Evolutionary conservation across 2,113 vertebrate species (phyloP), one percentile per base, ranked within the genome.

Genomic region (Oreochromis aureus): DNA sequence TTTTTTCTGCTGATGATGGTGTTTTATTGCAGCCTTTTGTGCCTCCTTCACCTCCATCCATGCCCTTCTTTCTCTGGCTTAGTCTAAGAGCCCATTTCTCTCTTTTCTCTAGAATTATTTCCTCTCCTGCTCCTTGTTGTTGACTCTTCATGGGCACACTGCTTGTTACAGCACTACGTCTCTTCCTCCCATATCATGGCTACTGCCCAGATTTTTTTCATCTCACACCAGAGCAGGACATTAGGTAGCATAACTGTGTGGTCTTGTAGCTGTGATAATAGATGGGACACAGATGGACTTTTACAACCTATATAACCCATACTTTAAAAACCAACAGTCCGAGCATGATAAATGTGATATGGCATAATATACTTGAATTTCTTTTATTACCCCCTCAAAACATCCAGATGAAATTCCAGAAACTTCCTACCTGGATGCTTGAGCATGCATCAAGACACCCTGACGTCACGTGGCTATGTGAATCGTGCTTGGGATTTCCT

Each of bases 1-100:
- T 92, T 63, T 93, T 94, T 91, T 87, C 61, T 96, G 95, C 95
- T 96, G 94, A 96, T 61, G 73, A 82, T 82, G 83, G 90, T 81
- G 30, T 82, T 93, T 93, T 78, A 27, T 59, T 39, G 54, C 10
- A 80, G 73, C 85, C 55, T 69, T 79, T 19, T 24, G 84, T 80
- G 87, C 48, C 88, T 81, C 66, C 89, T 80, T 91, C 89, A 69
- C 82, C 84, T 88, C 88, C 53, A 66, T 79, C 85, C 73, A 30
- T 66, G 83, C 80, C 73, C 80, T 86, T 66, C 73, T 32, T 24
- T 56, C 79, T 81, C 81, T 71, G 56, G 19, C 54, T 82, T 30
- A 55, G 78, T 89, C 59, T 73, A 41, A 58, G 55, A 83, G 59
- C 55, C 76, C 56, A 48, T 73, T 82, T 85, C 86, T 88, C 22